Conservation (phyloP, 2,113 vertebrate genomes). For the Malurus cyaneus region DNA sequence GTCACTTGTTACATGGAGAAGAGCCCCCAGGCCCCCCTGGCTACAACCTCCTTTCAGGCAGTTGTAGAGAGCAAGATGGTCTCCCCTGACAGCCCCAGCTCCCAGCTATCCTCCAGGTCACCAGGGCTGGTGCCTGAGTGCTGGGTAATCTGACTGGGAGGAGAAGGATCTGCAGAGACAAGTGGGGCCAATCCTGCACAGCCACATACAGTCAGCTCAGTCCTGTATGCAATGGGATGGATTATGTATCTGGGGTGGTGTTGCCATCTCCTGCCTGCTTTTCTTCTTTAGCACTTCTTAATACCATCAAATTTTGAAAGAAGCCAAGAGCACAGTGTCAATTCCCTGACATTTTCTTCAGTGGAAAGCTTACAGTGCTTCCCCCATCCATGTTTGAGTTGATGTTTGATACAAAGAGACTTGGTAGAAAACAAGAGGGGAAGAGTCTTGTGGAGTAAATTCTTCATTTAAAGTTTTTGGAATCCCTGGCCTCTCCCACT, state of each 20-base stretch:
- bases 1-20: not conserved
- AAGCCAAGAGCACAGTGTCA: not conserved
- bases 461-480: not conserved
- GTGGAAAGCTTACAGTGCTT: accelerated
- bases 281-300: not conserved
- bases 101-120: not conserved
- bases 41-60: not conserved
- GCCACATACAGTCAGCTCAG: not conserved
- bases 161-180: not conserved
- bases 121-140: not conserved
- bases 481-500: not conserved
- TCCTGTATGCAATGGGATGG: not conserved
- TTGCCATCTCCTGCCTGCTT: not conserved
- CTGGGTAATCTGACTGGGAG: not conserved
- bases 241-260: not conserved
- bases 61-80: not conserved
- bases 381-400: accelerated
- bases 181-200: not conserved
- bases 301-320: not conserved
- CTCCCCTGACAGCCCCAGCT: not conserved
- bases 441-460: not conserved
- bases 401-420: not conserved
- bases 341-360: not conserved
- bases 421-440: not conserved
- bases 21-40: not conserved